Evolutionary conservation across 1,140 invertebrate genomes (phyloP).

Genomic region (Cardiocondyla obscurior): DNA sequence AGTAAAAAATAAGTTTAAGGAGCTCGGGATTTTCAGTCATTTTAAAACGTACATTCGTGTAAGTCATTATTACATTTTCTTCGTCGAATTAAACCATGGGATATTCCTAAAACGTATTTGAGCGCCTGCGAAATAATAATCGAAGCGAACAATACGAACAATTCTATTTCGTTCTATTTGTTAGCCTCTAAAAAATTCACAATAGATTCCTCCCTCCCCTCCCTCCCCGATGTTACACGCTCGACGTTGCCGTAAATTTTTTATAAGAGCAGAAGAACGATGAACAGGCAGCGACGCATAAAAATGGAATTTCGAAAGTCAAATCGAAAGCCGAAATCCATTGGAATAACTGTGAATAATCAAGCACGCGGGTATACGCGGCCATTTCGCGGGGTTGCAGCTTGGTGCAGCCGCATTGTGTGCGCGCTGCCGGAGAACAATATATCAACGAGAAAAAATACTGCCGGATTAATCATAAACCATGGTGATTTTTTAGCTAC

Average conservation of each 20-base stretch:
- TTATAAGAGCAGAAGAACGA: not conserved
- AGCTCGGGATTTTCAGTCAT: not conserved
- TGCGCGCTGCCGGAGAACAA: slow-evolving; percentile 6
- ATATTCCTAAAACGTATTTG: not conserved
- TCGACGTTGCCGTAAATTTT: slow-evolving; percentile 19
- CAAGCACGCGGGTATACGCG: slow-evolving; percentile 8
- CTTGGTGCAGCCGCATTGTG: slow-evolving; percentile 35
- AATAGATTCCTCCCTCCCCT: too few species aligned
- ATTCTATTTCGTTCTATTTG: not conserved
- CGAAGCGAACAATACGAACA: not conserved
- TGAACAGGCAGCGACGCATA: not conserved
- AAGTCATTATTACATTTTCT: not conserved
- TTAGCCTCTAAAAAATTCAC: not conserved
- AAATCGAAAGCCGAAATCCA: slow-evolving; percentile 39
- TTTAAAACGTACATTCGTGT: not conserved
- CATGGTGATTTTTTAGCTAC: slow-evolving; percentile 48
- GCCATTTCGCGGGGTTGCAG: slow-evolving; percentile 37
- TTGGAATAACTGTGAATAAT: slow-evolving; percentile 57
- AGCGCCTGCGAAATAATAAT: not conserved
- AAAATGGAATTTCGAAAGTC: slow-evolving; percentile 49
- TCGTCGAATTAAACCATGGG: not conserved
- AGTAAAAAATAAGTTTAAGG: not conserved
- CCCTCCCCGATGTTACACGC: not conserved
- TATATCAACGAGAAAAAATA: slow-evolving; percentile 47
- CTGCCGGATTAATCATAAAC: slow-evolving; percentile 53